Percentiles rank a stretch among this genome's conserved stretches.
Conservation (phyloP, 2,888 invertebrate species). For the Caradrina kadenii region DNA sequence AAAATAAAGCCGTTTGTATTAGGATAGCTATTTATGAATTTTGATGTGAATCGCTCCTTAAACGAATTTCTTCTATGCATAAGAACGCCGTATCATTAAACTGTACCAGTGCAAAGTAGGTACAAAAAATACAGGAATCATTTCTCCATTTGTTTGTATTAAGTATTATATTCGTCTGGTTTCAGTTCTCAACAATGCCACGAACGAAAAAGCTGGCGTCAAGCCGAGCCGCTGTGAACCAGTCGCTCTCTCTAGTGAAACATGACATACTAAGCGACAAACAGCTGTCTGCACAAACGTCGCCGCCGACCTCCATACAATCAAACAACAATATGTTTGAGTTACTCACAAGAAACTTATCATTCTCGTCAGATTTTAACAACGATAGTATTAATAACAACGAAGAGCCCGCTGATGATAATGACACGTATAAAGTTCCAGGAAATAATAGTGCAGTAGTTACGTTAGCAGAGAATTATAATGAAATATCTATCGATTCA, state of each 20-base stretch:
- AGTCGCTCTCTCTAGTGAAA: conserved; percentile 84
- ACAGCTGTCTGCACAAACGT: conserved; percentile 69
- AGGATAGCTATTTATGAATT: background rate
- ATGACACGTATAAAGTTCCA: conserved; percentile 88
- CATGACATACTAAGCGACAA: conserved; percentile 83
- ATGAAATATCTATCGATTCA: conserved; percentile 86
- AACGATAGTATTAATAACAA: conserved; percentile 89
- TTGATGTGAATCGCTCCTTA: background rate
- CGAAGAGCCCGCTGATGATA: conserved; percentile 74
- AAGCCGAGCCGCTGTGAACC: conserved; percentile 83
- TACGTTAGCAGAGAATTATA: conserved; percentile 84
- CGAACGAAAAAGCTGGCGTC: conserved; percentile 89
- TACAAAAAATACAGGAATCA: too few species aligned
- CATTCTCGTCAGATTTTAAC: conserved; percentile 88
- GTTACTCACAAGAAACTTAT: conserved; percentile 85
- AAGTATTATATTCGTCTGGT: conserved; percentile 49
- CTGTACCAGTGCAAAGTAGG: too few species aligned
- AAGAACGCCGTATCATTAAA: too few species aligned
- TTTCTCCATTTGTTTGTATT: too few species aligned
- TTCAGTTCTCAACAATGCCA: conserved; percentile 92
- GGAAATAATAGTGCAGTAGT: conserved; percentile 83
- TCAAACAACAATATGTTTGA: conserved; percentile 85
- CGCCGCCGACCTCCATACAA: conserved; percentile 67
- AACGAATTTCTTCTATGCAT: background rate
- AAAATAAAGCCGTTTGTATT: too few species aligned